Conservation (phyloP, 2,888 invertebrate species). For the Caradrina kadenii region DNA sequence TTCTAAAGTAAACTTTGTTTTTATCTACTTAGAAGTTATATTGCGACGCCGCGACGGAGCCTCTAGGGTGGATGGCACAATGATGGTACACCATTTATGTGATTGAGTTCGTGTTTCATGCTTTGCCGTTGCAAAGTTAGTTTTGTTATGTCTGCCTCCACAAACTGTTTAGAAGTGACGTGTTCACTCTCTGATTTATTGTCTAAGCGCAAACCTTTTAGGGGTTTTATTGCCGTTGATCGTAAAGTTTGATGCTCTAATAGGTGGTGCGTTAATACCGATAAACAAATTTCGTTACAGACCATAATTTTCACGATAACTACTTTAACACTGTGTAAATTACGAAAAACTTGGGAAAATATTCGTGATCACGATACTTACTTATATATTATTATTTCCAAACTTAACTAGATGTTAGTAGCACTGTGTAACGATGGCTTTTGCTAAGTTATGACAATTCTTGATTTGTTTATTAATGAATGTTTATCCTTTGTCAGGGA, state of each 20-base stretch:
- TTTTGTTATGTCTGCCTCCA: conserved; percentile 81
- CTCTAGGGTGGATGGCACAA: conserved; percentile 69
- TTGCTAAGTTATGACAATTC: background rate
- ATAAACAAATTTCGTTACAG: conserved; percentile 66
- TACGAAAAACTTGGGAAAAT: conserved; percentile 40
- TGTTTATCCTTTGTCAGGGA: background rate
- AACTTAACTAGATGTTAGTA: conserved; percentile 11
- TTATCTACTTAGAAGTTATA: conserved; percentile 57
- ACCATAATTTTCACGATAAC: conserved; percentile 61
- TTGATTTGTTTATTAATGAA: background rate
- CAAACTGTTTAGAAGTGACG: conserved; percentile 69
- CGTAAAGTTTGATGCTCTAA: conserved; percentile 74
- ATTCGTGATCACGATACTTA: conserved; percentile 25
- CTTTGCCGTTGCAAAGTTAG: conserved; percentile 74
- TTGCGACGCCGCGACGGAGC: conserved; percentile 25
- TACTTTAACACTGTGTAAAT: conserved; percentile 62
- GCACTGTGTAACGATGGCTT: conserved; percentile 5
- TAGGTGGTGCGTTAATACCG: conserved; percentile 77
- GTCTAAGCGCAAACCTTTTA: conserved; percentile 68
- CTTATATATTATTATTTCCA: background rate
- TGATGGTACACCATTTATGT: conserved; percentile 76
- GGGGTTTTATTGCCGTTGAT: conserved; percentile 66
- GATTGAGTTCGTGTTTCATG: conserved; percentile 80
- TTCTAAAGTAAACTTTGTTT: conserved; percentile 71
- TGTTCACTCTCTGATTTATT: conserved; percentile 78